phyloP scores from a whole-genome alignment of 1,140 invertebrate species.

The Tachypleus tridentatus region DNA sequence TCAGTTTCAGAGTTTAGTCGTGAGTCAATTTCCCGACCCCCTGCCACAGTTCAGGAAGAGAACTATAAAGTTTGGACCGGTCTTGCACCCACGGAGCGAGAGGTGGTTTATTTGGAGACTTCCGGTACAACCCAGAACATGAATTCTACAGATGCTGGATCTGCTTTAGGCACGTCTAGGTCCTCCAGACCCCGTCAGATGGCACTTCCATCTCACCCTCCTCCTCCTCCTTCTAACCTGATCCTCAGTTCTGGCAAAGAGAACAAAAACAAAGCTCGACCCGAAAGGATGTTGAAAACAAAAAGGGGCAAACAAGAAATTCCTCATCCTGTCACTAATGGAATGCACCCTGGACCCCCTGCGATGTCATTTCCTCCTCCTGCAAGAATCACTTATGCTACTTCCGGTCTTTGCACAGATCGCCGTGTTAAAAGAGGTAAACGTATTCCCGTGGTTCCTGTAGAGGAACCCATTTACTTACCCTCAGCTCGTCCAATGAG shows the following conservation, averaged over 20 bases:
- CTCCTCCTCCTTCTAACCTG: slow-evolving; percentile 20
- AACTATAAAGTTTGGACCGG: slow-evolving; percentile 85
- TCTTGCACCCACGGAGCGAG: slow-evolving; percentile 14
- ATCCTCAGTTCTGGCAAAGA: slow-evolving; percentile 18
- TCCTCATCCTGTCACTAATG: slow-evolving; percentile 9
- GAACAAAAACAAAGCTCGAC: slow-evolving; percentile 10
- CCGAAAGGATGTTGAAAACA: slow-evolving; percentile 13
- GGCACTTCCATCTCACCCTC: slow-evolving; percentile 54
- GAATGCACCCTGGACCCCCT: slow-evolving; percentile 15
- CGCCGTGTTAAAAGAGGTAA: slow-evolving; percentile 15
- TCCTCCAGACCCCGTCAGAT: slow-evolving; percentile 56
- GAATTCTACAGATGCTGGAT: slow-evolving; percentile 42
- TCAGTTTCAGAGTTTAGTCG: slow-evolving; percentile 22
- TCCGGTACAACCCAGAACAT: slow-evolving; percentile 51
- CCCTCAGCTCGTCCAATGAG: slow-evolving; percentile 42
- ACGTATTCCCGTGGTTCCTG: slow-evolving; percentile 20
- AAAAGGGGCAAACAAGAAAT: slow-evolving; percentile 13
- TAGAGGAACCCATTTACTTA: slow-evolving; percentile 49
- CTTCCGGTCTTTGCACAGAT: slow-evolving; percentile 16
- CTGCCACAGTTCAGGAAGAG: slow-evolving; percentile 47
- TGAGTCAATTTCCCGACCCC: slow-evolving; percentile 66
- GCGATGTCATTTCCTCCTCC: slow-evolving; percentile 24
- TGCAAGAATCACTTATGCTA: slow-evolving; percentile 16
- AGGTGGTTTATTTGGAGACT: slow-evolving; percentile 28
- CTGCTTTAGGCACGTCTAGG: slow-evolving; percentile 21